phyloP scores from a whole-genome alignment of 2,797 vertebrate genomes.

The Corythornis leucogaster region DNA sequence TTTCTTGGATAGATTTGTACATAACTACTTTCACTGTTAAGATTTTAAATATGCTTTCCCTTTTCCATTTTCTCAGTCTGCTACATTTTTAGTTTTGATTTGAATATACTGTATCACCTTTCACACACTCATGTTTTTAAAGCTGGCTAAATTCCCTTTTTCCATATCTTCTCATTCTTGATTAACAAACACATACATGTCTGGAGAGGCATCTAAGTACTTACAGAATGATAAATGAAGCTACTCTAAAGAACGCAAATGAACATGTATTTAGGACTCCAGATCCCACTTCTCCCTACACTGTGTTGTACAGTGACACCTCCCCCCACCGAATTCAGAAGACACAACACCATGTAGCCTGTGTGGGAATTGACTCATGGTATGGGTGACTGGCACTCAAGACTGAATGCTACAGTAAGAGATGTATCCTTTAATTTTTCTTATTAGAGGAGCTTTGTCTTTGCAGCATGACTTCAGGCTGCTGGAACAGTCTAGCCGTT shows the following conservation, averaged over 20 bases:
- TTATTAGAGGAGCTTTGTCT: neutral
- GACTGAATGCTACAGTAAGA: neutral
- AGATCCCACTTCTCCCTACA: neutral
- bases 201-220: slow-evolving; percentile 25
- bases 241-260: neutral
- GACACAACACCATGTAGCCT: neutral
- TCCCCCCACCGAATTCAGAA: neutral
- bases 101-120: neutral
- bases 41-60: neutral
- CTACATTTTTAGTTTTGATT: neutral
- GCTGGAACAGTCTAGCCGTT: neutral
- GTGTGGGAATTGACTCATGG: neutral
- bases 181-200: neutral
- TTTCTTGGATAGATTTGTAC: neutral
- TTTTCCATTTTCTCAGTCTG: neutral
- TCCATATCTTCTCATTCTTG: neutral
- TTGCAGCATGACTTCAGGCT: slow-evolving; percentile 17
- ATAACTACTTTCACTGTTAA: neutral
- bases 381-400: neutral
- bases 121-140: neutral
- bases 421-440: neutral
- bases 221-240: slow-evolving; percentile 8
- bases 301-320: neutral
- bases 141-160: neutral
- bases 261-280: neutral